phyloP scores from a whole-genome alignment of 2,113 vertebrate genomes.

The Uropsilus gracilis region DNA sequence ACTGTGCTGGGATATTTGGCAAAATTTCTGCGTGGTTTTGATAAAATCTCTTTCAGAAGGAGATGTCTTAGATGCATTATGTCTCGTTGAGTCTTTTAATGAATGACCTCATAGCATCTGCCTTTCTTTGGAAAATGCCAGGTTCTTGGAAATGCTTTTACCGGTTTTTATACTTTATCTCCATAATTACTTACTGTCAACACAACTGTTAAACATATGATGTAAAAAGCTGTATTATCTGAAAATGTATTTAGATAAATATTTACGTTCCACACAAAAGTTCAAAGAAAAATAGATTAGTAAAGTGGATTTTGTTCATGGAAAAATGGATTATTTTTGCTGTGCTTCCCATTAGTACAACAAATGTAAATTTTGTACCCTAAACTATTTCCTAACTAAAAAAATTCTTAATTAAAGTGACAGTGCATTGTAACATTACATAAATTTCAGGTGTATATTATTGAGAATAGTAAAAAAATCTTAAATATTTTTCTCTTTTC shows the following conservation, averaged over 20 bases:
- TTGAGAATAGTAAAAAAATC: too few relatives aligned
- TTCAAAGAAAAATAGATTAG: neutral
- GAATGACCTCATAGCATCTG: slow-evolving; percentile 81
- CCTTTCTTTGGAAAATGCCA: slow-evolving; percentile 90
- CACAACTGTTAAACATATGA: neutral
- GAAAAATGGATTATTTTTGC: neutral
- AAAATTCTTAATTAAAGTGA: neutral
- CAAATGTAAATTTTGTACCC: slow-evolving; percentile 46
- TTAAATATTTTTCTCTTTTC: slow-evolving; percentile 65
- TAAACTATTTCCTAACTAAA: slow-evolving; percentile 39
- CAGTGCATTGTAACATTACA: neutral
- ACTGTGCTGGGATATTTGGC: too few relatives aligned
- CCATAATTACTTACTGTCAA: neutral
- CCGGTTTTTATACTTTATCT: neutral
- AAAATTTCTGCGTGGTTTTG: slow-evolving; percentile 90
- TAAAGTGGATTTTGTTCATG: neutral
- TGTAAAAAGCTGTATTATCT: neutral
- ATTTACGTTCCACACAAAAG: neutral
- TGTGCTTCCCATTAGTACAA: neutral
- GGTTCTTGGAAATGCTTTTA: slow-evolving; percentile 92
- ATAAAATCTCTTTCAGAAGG: slow-evolving; percentile 96
- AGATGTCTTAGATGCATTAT: slow-evolving; percentile 92
- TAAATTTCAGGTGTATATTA: too few relatives aligned
- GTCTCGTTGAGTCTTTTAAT: slow-evolving; percentile 91
- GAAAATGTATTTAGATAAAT: neutral